Conservation (phyloP, 2,888 invertebrate species). For the Scaptomyza flava region DNA sequence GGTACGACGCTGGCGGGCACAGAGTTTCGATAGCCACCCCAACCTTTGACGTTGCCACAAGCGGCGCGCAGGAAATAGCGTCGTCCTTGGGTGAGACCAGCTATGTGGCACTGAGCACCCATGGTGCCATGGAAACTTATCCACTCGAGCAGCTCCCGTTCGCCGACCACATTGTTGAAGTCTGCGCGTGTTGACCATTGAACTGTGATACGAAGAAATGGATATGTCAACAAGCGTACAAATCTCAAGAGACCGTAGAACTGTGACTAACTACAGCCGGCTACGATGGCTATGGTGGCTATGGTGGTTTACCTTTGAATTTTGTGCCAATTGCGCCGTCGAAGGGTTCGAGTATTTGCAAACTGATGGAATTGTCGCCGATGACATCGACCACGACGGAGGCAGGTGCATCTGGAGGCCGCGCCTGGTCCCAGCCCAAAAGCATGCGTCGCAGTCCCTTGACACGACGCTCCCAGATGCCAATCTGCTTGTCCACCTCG, state of each 20-base stretch:
- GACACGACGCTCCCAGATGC: constrained; percentile 92
- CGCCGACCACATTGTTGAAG: constrained; percentile 92
- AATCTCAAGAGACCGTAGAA: constrained; percentile 15
- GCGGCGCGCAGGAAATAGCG: constrained; percentile 95
- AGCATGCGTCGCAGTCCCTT: constrained; percentile 88
- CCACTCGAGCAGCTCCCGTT: constrained; percentile 89
- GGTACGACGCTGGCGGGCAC: constrained; percentile 94
- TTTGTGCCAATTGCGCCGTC: constrained; percentile 94
- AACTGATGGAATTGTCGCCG: constrained; percentile 87
- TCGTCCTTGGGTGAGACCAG: constrained; percentile 93
- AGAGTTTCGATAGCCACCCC: constrained; percentile 90
- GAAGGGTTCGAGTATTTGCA: constrained; percentile 89
- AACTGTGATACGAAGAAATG: constrained; percentile 86
- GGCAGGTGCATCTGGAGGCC: constrained; percentile 93
- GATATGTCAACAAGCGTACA: constrained; percentile 14
- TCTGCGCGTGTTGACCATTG: constrained; percentile 96
- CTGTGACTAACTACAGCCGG: constrained; percentile 28
- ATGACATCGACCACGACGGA: constrained; percentile 89
- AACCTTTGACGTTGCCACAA: constrained; percentile 97
- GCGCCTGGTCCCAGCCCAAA: constrained; percentile 93
- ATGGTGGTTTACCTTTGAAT: constrained; percentile 90
- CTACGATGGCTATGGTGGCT: background rate
- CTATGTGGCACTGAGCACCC: constrained; percentile 85
- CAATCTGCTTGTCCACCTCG: constrained; percentile 92
- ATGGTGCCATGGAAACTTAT: constrained; percentile 84